phyloP scores from a whole-genome alignment of 2,113 vertebrate species.

The Grus americana region DNA sequence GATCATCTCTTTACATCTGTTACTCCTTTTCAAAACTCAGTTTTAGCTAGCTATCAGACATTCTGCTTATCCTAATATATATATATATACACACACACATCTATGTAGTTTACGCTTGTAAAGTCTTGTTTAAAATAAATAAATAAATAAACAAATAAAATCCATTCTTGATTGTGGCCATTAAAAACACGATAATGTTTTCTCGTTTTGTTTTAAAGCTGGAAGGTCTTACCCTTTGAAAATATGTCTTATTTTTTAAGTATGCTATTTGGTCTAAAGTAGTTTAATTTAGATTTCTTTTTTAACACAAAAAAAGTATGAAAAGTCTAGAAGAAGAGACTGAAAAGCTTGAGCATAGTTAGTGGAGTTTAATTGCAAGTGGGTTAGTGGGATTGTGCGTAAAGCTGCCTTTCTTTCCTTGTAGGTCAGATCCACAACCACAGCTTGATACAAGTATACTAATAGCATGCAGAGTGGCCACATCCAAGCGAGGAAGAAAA shows the following conservation, averaged over 20 bases:
- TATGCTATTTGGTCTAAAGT: not conserved
- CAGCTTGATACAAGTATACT: not conserved
- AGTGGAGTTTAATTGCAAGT: conserved; percentile 22
- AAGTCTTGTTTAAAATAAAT: not conserved
- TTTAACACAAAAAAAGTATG: not conserved
- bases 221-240: not conserved
- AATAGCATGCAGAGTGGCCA: conserved; percentile 31
- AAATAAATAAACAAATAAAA: not conserved
- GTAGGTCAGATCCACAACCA: not conserved
- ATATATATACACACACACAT: not conserved
- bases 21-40: not conserved
- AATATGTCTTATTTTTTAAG: not conserved
- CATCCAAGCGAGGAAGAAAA: not conserved
- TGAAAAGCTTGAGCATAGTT: conserved; percentile 27
- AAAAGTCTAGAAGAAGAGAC: not conserved
- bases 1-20: not conserved
- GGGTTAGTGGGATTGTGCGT: not conserved
- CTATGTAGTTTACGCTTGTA: not conserved
- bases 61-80: not conserved
- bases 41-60: not conserved
- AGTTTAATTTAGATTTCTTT: not conserved
- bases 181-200: not conserved
- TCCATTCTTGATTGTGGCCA: not conserved
- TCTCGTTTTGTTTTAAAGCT: not conserved
- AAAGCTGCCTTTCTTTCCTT: not conserved